Conservation (phyloP, 2,797 vertebrate species). For the Morelia viridis region DNA sequence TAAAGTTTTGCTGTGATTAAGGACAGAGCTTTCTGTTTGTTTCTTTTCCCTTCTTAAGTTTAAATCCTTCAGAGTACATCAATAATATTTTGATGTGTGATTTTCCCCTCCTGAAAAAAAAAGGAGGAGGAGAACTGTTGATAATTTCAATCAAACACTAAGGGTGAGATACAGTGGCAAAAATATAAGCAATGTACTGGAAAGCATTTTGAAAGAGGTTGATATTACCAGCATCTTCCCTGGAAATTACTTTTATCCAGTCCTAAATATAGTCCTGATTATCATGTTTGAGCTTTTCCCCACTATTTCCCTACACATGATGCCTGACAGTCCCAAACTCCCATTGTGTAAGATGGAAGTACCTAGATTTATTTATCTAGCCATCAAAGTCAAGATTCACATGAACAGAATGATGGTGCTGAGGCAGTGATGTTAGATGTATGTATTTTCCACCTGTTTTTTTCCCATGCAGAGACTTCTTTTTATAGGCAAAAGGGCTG, state of each 20-base stretch:
- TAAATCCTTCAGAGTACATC: constrained; percentile 49
- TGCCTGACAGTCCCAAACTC: neutral
- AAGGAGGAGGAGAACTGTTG: neutral
- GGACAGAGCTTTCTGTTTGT: constrained; percentile 6
- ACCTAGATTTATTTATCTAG: neutral
- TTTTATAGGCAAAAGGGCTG: neutral
- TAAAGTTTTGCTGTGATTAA: constrained; percentile 45
- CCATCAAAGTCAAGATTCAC: neutral
- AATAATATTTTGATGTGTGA: neutral
- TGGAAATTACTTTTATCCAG: constrained; percentile 7
- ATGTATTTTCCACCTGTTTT: neutral
- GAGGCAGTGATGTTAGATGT: neutral
- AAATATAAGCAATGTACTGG: neutral
- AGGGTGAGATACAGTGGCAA: neutral
- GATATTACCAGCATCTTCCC: constrained; percentile 9
- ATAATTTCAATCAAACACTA: neutral
- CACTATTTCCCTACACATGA: neutral
- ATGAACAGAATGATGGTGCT: neutral
- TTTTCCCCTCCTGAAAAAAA: neutral
- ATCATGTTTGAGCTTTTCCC: neutral
- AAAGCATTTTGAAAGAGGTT: neutral
- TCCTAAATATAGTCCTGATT: neutral
- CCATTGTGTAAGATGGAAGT: neutral
- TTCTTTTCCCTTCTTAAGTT: neutral
- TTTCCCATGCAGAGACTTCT: neutral